Evolutionary conservation across 2,888 invertebrate species (phyloP), one percentile per base, ranked within the genome.

Genomic region (Kuschelorhynchus macadamiae): DNA sequence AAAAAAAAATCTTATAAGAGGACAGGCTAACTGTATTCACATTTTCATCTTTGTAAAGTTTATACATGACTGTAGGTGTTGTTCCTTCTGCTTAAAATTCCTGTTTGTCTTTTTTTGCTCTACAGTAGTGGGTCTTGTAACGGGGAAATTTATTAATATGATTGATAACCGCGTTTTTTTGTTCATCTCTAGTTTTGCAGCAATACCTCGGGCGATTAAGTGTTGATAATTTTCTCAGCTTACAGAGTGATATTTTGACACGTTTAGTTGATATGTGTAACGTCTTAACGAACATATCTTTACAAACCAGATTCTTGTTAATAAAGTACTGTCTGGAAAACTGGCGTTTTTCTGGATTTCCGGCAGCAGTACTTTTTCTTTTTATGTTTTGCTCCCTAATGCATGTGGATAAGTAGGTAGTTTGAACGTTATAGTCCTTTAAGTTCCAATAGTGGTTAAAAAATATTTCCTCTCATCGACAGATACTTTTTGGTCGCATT

Each of bases 141-240:
- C 21, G 17, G 20, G 57, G 57, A 47, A 59, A 59, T 46, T 46
- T 14, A 33, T 33, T 46, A 30, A 18, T 59, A 16, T 50, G 65
- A 32, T 4, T 21, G 36, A 65, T 52, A 21, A 56, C 33, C 14
- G 32, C 33, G 17, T 60, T 56, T 33, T 39, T 67, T 57, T 62
- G 57, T 14, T 52, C 25, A 14, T 53, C 32, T n/a, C 57, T 25
- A 33, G 57, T 67, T 42, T 67, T 67, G 47, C 67, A 50, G 71
- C 65, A 50, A 71, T 64, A 65, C 71, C 70, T 67, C 68, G 25
- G 67, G 8, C 46, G 20, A 11, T 46, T 20, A 46, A 44, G 46
- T 46, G 46, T 46, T 46, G 20, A 46, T 46, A 46, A 20, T 50
- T 12, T 50, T 30, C 50, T 50, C 11, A 33, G n/a, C 50, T 50